Evolutionary conservation across 1,140 invertebrate species (phyloP).

Genomic region (Drosophila pseudoobscura): DNA sequence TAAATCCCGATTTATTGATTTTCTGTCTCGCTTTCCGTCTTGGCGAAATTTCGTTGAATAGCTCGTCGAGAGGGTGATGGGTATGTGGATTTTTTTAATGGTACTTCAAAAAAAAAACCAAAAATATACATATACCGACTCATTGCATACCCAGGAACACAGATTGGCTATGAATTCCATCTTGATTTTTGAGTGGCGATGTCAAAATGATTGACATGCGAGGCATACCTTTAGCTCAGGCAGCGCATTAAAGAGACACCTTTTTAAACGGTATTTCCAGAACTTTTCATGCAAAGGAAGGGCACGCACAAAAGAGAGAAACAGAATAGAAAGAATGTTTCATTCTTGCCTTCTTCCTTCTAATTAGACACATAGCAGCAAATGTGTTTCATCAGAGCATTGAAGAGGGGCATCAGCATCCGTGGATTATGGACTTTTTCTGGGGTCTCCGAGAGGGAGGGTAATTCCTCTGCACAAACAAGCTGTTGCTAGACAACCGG

Average conservation of each 20-base stretch:
- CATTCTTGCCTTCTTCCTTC: conserved; percentile 4
- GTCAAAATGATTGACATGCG: neutral
- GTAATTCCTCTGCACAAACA: neutral
- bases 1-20: conserved; percentile 75
- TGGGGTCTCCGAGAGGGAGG: neutral
- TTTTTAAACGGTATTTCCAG: conserved; percentile 20
- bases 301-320: neutral
- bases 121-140: neutral
- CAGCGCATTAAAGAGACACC: neutral
- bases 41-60: conserved; percentile 22
- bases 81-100: neutral
- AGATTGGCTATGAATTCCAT: no score
- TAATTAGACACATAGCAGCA: conserved; percentile 14
- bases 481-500: conserved; percentile 46
- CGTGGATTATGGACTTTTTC: conserved; percentile 20
- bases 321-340: conserved; percentile 6
- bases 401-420: neutral
- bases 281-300: conserved; percentile 11
- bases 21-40: conserved; percentile 50
- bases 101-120: conserved; percentile 5
- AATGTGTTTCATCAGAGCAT: no score
- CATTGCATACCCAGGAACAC: no score
- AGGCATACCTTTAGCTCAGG: neutral
- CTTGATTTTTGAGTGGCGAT: neutral
- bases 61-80: neutral